Evolutionary conservation across 2,797 vertebrate species (phyloP).

Genomic region (Erithacus rubecula): DNA sequence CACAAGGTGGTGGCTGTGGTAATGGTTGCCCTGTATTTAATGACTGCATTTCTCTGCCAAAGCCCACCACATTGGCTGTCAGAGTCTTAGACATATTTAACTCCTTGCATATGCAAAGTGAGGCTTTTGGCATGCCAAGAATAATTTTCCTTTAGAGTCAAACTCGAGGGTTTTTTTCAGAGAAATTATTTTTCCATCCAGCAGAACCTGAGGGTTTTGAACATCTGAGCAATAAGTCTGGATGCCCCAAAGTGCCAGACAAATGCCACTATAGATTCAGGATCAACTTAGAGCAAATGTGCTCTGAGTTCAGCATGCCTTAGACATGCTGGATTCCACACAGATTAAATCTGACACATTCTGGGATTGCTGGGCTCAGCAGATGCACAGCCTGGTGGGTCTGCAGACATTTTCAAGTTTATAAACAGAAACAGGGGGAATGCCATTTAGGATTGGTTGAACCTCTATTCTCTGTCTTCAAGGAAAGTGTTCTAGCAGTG

Average conservation of each 20-base stretch:
- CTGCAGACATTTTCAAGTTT: neutral
- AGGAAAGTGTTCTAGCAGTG: neutral
- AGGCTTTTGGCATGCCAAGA: neutral
- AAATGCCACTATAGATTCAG: neutral
- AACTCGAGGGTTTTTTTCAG: neutral
- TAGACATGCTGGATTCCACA: neutral
- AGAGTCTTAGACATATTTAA: neutral
- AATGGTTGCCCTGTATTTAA: neutral
- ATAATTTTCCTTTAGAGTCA: neutral
- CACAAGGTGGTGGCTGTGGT: neutral
- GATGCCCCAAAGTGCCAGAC: neutral
- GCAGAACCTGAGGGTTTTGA: neutral
- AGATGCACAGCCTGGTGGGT: neutral
- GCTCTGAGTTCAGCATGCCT: neutral
- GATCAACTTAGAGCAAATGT: neutral
- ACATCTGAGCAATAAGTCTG: neutral
- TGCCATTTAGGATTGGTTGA: neutral
- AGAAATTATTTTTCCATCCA: neutral
- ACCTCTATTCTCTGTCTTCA: neutral
- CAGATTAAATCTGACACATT: constrained; percentile 36
- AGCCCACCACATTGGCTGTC: neutral
- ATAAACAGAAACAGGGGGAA: neutral
- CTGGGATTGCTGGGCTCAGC: neutral
- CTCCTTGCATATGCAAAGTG: neutral
- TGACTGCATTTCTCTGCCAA: neutral